These are phyloP conservation scores for Autographa gamma DNA, from an alignment of 2,888 invertebrate species.

Conservation along the genomic window DNA sequence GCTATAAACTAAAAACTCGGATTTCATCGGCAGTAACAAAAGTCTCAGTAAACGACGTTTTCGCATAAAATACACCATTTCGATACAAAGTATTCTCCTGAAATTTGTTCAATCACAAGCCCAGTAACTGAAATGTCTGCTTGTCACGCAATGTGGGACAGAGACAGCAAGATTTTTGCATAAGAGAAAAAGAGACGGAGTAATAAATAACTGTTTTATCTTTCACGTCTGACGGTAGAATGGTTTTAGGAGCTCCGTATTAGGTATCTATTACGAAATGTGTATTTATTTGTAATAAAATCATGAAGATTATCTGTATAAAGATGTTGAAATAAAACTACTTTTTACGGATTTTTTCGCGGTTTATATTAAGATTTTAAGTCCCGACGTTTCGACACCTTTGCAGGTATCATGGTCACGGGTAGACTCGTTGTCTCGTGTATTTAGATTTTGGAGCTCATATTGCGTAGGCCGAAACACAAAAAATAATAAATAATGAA, in stretches of 20 bases:
- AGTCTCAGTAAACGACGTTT: conserved; percentile 28
- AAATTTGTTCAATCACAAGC: conserved; percentile 74
- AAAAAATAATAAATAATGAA: no score
- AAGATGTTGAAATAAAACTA: conserved; percentile 13
- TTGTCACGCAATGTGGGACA: conserved; percentile 72
- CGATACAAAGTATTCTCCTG: conserved; percentile 62
- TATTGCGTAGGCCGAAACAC: no score
- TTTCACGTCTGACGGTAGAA: conserved; percentile 49
- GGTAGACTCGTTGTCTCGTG: no score
- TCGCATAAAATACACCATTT: conserved; percentile 58
- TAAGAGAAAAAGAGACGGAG: conserved; percentile 56
- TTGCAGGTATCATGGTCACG: no score
- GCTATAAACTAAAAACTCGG: conserved; percentile 14
- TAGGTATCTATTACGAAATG: conserved; percentile 50
- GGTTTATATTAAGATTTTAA: no score
- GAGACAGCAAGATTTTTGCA: conserved; percentile 40
- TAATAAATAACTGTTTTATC: conserved; percentile 67
- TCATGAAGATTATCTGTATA: conserved; percentile 40
- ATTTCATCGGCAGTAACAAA: conserved; percentile 18
- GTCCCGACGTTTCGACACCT: no score
- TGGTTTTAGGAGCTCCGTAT: conserved; percentile 49
- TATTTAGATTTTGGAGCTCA: no score
- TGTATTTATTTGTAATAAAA: conserved; percentile 52
- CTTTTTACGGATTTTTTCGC: no score
- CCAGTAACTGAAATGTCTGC: conserved; percentile 64